phyloP scores from a whole-genome alignment of 1,140 invertebrate species.

The Rhyzopertha dominica region DNA sequence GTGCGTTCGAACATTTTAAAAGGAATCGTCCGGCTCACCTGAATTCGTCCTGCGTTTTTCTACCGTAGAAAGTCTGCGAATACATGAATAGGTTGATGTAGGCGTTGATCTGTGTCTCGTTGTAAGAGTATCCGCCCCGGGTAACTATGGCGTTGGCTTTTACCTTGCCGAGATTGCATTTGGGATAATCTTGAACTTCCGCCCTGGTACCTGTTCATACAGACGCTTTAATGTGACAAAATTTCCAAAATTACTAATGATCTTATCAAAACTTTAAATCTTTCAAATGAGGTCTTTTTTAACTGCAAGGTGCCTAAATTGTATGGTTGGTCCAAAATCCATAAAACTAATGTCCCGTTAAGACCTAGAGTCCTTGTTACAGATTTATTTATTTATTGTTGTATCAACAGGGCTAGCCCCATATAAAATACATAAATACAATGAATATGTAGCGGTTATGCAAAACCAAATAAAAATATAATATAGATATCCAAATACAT shows the following conservation, averaged over 20 bases:
- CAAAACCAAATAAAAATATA: too few species aligned
- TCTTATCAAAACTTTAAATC: too few species aligned
- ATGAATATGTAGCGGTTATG: too few species aligned
- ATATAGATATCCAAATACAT: too few species aligned
- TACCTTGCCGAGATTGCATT: slow-evolving; percentile 87
- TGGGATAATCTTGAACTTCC: slow-evolving; percentile 69
- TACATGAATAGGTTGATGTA: slow-evolving; percentile 85
- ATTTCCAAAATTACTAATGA: slow-evolving; percentile 1
- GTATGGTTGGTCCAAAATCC: too few species aligned
- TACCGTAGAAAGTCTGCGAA: slow-evolving; percentile 85
- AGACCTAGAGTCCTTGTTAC: too few species aligned
- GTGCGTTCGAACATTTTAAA: neutral
- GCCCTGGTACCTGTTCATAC: slow-evolving; percentile 61
- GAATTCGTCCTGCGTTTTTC: slow-evolving; percentile 78
- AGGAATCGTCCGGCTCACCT: slow-evolving; percentile 49
- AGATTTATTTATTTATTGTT: too few species aligned
- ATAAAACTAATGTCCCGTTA: too few species aligned
- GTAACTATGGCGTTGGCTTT: slow-evolving; percentile 90
- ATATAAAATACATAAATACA: too few species aligned
- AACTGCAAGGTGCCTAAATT: too few species aligned
- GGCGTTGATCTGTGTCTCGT: slow-evolving; percentile 74
- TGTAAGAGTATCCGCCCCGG: slow-evolving; percentile 65
- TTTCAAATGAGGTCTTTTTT: too few species aligned
- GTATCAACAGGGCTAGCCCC: too few species aligned
- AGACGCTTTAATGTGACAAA: slow-evolving; percentile 3